Conservation (phyloP, 1,140 invertebrate species). For the Drosophila pandora region DNA sequence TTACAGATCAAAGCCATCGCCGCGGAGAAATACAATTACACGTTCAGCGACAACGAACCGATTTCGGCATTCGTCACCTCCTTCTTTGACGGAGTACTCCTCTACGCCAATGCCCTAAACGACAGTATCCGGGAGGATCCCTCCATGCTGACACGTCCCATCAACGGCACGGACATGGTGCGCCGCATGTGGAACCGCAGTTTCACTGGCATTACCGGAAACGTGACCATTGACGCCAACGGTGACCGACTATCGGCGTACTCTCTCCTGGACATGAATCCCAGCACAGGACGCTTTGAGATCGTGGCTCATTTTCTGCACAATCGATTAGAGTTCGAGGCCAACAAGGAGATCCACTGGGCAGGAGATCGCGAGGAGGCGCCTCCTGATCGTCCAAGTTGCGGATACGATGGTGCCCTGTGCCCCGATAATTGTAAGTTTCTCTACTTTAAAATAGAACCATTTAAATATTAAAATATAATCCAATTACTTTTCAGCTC, state of each 20-base stretch:
- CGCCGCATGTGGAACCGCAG: conserved; percentile 95
- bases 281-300: conserved; percentile 91
- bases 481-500: conserved; percentile 85
- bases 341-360: conserved; percentile 92
- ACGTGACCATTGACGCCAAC: conserved; percentile 95
- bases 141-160: conserved; percentile 84
- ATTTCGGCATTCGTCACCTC: conserved; percentile 95
- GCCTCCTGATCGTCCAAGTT: conserved; percentile 93
- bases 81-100: conserved; percentile 97
- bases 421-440: conserved; percentile 90
- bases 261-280: conserved; percentile 95
- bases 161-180: conserved; percentile 88
- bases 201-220: conserved; percentile 93
- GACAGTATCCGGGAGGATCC: conserved; percentile 90
- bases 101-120: conserved; percentile 96
- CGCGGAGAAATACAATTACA: conserved; percentile 91
- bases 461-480: neutral
- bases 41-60: conserved; percentile 88
- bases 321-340: conserved; percentile 87
- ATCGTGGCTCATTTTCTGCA: conserved; percentile 84
- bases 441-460: neutral
- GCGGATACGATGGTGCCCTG: conserved; percentile 96
- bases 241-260: conserved; percentile 96
- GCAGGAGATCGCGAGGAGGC: conserved; percentile 89
- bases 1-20: conserved; percentile 91